These are phyloP conservation scores for Brachyopa scutellaris DNA, from an alignment of 2,888 invertebrate species.

Conservation along the genomic window DNA sequence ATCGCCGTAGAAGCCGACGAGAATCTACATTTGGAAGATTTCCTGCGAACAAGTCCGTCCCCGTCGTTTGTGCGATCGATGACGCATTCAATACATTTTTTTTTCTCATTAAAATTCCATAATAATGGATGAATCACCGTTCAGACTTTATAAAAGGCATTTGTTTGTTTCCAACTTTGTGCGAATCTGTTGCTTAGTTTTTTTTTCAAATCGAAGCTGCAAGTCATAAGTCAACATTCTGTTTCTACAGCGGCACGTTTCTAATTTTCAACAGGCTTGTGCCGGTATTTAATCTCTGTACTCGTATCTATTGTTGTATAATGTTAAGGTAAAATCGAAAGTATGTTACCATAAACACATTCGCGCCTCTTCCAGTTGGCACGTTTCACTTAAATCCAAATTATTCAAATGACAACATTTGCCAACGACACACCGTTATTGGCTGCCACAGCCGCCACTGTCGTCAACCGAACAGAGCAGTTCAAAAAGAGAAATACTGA, in stretches of 20 bases:
- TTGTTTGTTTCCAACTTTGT: background rate
- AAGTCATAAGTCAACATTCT: no score
- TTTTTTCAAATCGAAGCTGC: no score
- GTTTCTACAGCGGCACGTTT: no score
- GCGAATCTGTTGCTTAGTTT: no score
- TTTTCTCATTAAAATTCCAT: slow-evolving; percentile 1
- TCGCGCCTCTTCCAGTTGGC: background rate
- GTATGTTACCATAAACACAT: background rate
- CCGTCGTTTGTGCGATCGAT: background rate
- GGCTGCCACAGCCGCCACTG: background rate
- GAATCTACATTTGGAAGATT: slow-evolving; percentile 45
- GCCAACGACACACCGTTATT: background rate
- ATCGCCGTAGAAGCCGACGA: slow-evolving; percentile 8
- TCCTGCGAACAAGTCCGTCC: slow-evolving; percentile 22
- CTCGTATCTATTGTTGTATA: no score
- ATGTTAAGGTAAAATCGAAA: no score
- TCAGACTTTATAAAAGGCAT: background rate
- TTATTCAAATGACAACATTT: slow-evolving; percentile 22
- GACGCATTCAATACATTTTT: slow-evolving; percentile 18
- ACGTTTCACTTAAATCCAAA: slow-evolving; percentile 24
- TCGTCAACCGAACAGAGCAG: slow-evolving; percentile 15
- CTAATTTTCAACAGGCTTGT: no score
- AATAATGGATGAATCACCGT: background rate
- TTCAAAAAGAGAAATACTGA: background rate
- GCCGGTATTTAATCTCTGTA: background rate